A percentile compares a stretch with the other conserved stretches of the same genome.
Evolutionary conservation across 92 coral and sea anemone genomes (phyloP).

Genomic region (Bergia sp.): DNA sequence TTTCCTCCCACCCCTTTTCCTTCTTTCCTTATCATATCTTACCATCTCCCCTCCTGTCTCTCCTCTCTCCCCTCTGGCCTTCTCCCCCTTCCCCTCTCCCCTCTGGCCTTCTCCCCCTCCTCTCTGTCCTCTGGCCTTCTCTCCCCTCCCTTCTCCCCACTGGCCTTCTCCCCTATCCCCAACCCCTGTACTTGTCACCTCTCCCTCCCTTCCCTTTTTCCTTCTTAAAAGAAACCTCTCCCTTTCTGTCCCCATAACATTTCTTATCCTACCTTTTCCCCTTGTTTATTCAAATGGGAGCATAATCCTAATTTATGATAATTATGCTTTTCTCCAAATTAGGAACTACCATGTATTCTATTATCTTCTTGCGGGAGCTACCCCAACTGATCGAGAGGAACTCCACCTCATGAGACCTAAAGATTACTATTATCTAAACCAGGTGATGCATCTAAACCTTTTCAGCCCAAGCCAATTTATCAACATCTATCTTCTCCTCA

Average conservation of each 20-base stretch:
- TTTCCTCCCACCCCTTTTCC: not conserved
- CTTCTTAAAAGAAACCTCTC: no score
- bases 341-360: slow-evolving; percentile 98
- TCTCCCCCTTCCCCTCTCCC: not conserved
- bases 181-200: not conserved
- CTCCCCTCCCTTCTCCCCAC: not conserved
- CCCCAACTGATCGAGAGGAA: slow-evolving; percentile 71
- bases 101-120: not conserved
- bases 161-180: not conserved
- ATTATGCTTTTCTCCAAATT: no score
- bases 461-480: no score
- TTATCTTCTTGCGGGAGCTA: slow-evolving; percentile 96
- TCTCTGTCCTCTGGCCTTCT: not conserved
- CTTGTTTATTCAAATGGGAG: no score
- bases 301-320: no score
- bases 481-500: no score
- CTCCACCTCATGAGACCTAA: slow-evolving; percentile 83
- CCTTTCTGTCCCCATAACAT: no score
- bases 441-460: slow-evolving; percentile 57
- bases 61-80: not conserved
- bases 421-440: slow-evolving; percentile 86
- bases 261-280: no score
- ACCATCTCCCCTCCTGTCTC: not conserved
- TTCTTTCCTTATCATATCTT: not conserved
- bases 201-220: no score